Conservation (phyloP, 2,888 invertebrate species). For the Lampropteryx suffumata region DNA sequence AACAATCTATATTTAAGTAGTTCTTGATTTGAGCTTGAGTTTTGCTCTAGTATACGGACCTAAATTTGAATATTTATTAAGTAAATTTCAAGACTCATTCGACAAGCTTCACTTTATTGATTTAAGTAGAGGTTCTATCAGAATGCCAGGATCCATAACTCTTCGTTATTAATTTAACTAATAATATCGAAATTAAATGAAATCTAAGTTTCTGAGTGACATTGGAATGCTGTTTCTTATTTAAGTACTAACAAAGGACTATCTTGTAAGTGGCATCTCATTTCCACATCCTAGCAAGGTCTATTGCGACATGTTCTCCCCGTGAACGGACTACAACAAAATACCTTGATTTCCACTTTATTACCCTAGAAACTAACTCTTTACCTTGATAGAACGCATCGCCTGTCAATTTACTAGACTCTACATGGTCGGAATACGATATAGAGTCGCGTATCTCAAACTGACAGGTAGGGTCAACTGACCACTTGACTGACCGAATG, state of each 20-base stretch:
- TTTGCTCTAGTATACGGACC: too few relatives aligned
- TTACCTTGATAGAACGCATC: constrained; percentile 18
- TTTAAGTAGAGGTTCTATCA: too few relatives aligned
- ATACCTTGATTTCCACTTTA: constrained; percentile 22
- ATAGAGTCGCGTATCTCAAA: constrained; percentile 14
- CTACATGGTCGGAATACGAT: constrained; percentile 19
- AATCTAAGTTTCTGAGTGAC: not conserved
- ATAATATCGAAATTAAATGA: not conserved
- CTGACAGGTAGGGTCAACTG: constrained; percentile 28
- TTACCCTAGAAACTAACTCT: constrained; percentile 19
- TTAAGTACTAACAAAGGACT: constrained; percentile 19
- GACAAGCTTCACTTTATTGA: too few relatives aligned
- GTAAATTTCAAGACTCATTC: too few relatives aligned
- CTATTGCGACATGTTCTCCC: constrained; percentile 29
- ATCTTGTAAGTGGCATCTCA: constrained; percentile 30
- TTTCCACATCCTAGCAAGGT: constrained; percentile 37
- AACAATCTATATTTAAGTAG: too few relatives aligned
- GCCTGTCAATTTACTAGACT: constrained; percentile 16
- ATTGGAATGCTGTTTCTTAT: constrained; percentile 1
- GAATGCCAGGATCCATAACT: too few relatives aligned
- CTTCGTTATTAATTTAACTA: too few relatives aligned
- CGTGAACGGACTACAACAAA: constrained; percentile 19
- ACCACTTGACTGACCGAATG: constrained; percentile 27
- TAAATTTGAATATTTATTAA: too few relatives aligned
- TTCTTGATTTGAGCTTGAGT: too few relatives aligned